A percentile compares a stretch with the other conserved stretches of the same genome.
phyloP scores from a whole-genome alignment of 2,113 vertebrate species.

The Microtus montanus region DNA sequence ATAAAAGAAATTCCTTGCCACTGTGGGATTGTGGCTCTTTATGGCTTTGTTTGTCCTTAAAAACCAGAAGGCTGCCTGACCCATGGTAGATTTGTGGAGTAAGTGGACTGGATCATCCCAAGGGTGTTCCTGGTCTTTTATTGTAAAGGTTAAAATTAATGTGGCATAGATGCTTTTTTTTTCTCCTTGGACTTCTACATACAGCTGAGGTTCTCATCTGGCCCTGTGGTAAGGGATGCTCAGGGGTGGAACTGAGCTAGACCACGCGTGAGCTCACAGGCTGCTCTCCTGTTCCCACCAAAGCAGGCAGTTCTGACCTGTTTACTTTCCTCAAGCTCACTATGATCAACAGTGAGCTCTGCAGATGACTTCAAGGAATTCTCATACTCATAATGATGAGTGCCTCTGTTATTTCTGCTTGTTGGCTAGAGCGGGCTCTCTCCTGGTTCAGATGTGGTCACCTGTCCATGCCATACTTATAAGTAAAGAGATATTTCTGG shows the following conservation, averaged over 20 bases:
- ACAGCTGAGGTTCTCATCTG: not conserved
- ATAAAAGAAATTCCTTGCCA: too few relatives aligned
- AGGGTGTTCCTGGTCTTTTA: not conserved
- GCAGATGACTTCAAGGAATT: rapidly evolving
- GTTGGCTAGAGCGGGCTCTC: not conserved
- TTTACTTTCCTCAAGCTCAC: not conserved
- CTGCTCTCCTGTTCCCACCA: not conserved
- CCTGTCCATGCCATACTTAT: not conserved
- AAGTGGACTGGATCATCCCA: not conserved
- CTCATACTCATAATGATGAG: rapidly evolving
- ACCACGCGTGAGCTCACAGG: not conserved
- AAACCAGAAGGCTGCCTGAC: not conserved
- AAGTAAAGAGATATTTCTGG: not conserved
- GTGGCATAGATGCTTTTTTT: not conserved
- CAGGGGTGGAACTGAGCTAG: too few relatives aligned
- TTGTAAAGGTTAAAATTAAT: not conserved
- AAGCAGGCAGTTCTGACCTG: rapidly evolving
- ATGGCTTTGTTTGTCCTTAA: not conserved
- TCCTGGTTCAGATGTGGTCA: not conserved
- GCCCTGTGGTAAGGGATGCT: not conserved
- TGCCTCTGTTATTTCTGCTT: not conserved
- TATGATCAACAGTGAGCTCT: not conserved
- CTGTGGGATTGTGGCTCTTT: not conserved
- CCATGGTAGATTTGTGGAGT: not conserved
- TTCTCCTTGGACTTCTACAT: not conserved